phyloP scores from a whole-genome alignment of 2,113 vertebrate genomes.

The Orycteropus afer region DNA sequence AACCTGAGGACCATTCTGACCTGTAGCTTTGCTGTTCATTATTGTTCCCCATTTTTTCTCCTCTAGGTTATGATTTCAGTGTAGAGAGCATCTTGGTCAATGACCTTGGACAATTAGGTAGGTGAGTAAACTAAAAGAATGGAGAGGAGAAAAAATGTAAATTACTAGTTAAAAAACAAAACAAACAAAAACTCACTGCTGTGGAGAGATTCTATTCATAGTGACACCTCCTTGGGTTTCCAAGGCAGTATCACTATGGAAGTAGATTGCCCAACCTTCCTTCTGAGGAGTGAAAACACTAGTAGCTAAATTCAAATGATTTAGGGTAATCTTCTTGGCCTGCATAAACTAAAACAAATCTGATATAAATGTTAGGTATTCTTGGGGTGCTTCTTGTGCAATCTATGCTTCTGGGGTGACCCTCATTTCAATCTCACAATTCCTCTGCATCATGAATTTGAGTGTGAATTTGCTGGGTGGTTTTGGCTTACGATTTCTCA shows the following conservation, averaged over 20 bases:
- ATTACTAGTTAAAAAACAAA: too few relatives aligned
- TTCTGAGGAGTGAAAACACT: too few relatives aligned
- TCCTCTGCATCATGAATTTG: not conserved
- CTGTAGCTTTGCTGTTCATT: not conserved
- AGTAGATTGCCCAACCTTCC: too few relatives aligned
- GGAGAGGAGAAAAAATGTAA: not conserved
- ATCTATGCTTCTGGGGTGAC: not conserved
- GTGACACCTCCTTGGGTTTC: too few relatives aligned
- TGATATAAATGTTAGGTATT: not conserved
- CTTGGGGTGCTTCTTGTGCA: not conserved
- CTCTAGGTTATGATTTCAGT: not conserved
- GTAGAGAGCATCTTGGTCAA: not conserved
- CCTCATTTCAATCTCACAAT: not conserved
- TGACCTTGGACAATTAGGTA: not conserved
- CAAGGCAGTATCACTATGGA: too few relatives aligned
- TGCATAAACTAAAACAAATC: conserved; percentile 6
- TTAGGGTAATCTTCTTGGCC: not conserved
- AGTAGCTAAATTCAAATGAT: not conserved
- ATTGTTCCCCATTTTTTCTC: not conserved
- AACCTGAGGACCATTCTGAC: not conserved
- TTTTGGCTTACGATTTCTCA: not conserved
- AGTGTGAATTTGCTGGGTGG: not conserved
- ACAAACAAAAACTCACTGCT: too few relatives aligned
- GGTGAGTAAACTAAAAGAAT: not conserved
- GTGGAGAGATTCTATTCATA: too few relatives aligned